phyloP scores from a whole-genome alignment of 2,113 vertebrate genomes.

The Turdus rufiventris region DNA sequence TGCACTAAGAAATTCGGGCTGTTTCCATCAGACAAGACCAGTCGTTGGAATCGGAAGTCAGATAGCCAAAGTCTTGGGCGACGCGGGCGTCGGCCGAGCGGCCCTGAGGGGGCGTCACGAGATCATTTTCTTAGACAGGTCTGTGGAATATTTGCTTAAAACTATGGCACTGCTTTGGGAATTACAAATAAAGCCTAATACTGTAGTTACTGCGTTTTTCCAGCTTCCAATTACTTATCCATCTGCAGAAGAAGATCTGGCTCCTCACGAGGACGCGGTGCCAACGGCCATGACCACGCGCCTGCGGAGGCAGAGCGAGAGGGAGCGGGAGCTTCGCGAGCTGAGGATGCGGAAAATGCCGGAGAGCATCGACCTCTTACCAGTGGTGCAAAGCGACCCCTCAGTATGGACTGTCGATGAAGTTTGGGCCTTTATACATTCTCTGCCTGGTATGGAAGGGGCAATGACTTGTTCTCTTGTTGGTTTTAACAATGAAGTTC shows the following conservation, averaged over 20 bases:
- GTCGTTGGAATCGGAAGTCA: constrained; percentile 82
- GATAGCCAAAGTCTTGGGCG: constrained; percentile 77
- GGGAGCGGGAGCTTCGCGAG: constrained; percentile 77
- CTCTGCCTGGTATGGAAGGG: constrained; percentile 85
- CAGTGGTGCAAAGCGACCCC: constrained; percentile 81
- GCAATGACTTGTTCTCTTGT: neutral
- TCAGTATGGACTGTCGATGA: constrained; percentile 94
- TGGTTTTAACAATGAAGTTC: neutral
- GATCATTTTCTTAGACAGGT: constrained; percentile 88
- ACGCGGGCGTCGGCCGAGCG: constrained; percentile 82
- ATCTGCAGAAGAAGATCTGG: constrained; percentile 75
- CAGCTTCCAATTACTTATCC: constrained; percentile 82
- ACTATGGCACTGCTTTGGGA: constrained; percentile 56
- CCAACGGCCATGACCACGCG: constrained; percentile 84
- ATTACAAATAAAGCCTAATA: constrained; percentile 66
- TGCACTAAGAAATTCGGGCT: constrained; percentile 85
- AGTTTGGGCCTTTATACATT: constrained; percentile 91
- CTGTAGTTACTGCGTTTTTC: constrained; percentile 75
- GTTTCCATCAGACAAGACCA: constrained; percentile 72
- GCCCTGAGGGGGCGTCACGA: constrained; percentile 77
- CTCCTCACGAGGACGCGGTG: constrained; percentile 79
- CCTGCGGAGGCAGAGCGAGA: constrained; percentile 81
- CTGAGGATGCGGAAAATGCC: constrained; percentile 79
- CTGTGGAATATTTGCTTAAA: constrained; percentile 73
- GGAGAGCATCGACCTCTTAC: constrained; percentile 74